Evolutionary conservation across 2,113 vertebrate genomes (phyloP).

Genomic region (Cyprinodon tularosa): DNA sequence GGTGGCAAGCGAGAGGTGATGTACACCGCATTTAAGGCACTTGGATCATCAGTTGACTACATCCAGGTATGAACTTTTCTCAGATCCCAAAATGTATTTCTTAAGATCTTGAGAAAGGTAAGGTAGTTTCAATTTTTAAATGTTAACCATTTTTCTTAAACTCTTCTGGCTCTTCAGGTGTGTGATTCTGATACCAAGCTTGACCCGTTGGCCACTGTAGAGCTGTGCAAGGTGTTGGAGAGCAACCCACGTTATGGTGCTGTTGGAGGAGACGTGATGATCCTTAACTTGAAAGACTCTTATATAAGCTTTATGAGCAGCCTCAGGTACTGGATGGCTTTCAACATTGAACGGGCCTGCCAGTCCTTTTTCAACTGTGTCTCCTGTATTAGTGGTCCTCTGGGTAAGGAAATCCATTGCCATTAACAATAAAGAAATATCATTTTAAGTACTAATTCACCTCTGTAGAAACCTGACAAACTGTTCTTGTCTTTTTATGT

Average conservation of each 20-base stretch:
- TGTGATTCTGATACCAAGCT: slow-evolving; percentile 92
- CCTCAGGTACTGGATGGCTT: slow-evolving; percentile 92
- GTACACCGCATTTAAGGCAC: slow-evolving; percentile 91
- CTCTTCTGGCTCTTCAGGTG: slow-evolving; percentile 74
- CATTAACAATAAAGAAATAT: not conserved
- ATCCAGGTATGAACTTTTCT: slow-evolving; percentile 80
- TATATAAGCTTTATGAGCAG: slow-evolving; percentile 94
- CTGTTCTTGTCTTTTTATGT: not conserved
- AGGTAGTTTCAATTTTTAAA: not conserved
- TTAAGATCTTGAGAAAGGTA: not conserved
- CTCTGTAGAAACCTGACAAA: not conserved
- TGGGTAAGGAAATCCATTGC: slow-evolving; percentile 77
- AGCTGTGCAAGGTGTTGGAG: slow-evolving; percentile 88
- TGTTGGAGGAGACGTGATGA: slow-evolving; percentile 90
- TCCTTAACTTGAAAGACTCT: slow-evolving; percentile 88
- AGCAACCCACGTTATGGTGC: slow-evolving; percentile 84
- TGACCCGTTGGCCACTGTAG: slow-evolving; percentile 84
- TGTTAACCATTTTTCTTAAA: not conserved
- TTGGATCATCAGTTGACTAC: slow-evolving; percentile 87
- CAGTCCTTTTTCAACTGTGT: slow-evolving; percentile 92
- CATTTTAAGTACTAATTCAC: not conserved
- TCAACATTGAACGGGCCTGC: slow-evolving; percentile 88
- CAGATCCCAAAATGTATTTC: not conserved
- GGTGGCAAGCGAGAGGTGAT: slow-evolving; percentile 93
- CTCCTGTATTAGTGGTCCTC: slow-evolving; percentile 91